A percentile compares a stretch with the other conserved stretches of the same genome.
Conservation (phyloP, 1,140 invertebrate genomes). For the Leptinotarsa lineolata region DNA sequence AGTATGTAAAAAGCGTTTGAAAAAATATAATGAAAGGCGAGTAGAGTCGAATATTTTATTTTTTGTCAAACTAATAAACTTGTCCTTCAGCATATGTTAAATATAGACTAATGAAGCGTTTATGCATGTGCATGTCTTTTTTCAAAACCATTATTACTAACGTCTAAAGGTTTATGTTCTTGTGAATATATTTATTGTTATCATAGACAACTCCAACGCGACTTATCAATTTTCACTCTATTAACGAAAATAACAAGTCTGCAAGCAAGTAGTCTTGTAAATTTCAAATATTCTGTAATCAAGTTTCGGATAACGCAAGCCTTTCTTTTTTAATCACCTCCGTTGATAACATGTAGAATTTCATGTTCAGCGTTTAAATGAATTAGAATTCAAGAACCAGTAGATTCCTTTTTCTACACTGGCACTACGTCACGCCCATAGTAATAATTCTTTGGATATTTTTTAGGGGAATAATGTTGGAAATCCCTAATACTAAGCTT, state of each 20-base stretch:
- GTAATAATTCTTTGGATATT: too few relatives aligned
- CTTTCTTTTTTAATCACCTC: too few relatives aligned
- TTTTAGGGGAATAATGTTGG: too few relatives aligned
- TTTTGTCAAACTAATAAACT: not conserved
- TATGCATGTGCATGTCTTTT: constrained; percentile 18
- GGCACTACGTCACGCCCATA: too few relatives aligned
- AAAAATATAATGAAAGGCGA: not conserved
- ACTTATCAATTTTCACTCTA: constrained; percentile 9
- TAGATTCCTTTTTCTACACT: too few relatives aligned
- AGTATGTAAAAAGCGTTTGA: not conserved
- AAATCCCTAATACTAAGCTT: too few relatives aligned
- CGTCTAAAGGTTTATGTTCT: constrained; percentile 9
- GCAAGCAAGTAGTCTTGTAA: too few relatives aligned
- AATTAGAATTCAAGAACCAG: too few relatives aligned
- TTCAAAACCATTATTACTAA: constrained; percentile 19
- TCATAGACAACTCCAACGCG: not conserved
- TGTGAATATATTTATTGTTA: not conserved
- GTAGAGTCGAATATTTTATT: not conserved
- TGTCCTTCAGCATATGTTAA: not conserved
- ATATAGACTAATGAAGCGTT: constrained; percentile 28
- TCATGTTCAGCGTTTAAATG: too few relatives aligned
- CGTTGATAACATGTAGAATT: too few relatives aligned
- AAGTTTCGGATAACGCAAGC: too few relatives aligned
- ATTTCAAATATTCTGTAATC: too few relatives aligned
- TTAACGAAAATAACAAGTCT: not conserved